Percentiles rank a stretch among this genome's conserved stretches.
Conservation (phyloP, 2,888 invertebrate species). For the Clanis bilineata region DNA sequence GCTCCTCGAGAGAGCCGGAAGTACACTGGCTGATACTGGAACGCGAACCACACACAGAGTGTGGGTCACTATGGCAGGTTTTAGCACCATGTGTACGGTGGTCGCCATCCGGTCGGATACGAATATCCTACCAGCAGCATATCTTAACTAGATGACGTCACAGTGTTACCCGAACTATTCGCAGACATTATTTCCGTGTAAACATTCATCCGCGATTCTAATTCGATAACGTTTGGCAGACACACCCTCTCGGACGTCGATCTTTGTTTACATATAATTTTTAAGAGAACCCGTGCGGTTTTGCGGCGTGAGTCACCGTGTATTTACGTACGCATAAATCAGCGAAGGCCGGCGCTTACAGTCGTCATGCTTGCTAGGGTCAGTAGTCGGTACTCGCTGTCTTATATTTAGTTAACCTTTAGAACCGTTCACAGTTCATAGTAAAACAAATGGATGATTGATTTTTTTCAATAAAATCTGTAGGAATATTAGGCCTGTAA, state of each 20-base stretch:
- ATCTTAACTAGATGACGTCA: neutral
- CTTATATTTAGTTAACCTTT: constrained; percentile 11
- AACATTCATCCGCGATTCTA: neutral
- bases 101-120: too few relatives aligned
- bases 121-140: neutral
- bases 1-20: too few relatives aligned
- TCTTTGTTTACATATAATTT: constrained; percentile 10
- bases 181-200: neutral
- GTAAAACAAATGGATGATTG: neutral
- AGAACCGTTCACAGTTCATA: neutral
- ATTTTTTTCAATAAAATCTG: too few relatives aligned
- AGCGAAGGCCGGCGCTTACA: neutral
- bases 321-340: constrained; percentile 1
- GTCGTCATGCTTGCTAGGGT: neutral
- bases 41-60: too few relatives aligned
- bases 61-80: too few relatives aligned
- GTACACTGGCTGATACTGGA: too few relatives aligned
- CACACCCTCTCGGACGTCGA: constrained; percentile 9
- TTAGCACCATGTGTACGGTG: too few relatives aligned
- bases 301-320: neutral
- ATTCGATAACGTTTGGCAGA: constrained; percentile 3
- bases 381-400: neutral
- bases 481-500: too few relatives aligned
- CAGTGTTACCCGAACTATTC: neutral
- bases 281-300: neutral